Percentiles rank a stretch among this genome's conserved stretches.
Conservation (phyloP, 2,888 invertebrate species). For the Octonoba sinensis region DNA sequence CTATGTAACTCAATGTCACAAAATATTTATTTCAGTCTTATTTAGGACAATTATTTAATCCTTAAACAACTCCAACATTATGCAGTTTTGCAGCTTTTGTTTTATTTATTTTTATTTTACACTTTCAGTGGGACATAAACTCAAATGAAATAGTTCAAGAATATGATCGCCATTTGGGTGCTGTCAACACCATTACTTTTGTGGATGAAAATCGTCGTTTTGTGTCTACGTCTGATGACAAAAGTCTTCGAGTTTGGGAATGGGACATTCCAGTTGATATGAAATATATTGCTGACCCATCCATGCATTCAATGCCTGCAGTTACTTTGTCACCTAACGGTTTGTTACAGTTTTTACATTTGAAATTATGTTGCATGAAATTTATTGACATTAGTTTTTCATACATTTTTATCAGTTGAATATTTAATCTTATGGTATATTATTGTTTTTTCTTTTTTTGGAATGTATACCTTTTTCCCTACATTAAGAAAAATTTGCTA, state of each 20-base stretch:
- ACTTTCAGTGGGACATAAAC: constrained; percentile 89
- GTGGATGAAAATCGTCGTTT: constrained; percentile 98
- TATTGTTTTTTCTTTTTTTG: no score
- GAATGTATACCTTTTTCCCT: neutral
- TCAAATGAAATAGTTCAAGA: constrained; percentile 96
- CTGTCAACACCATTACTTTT: constrained; percentile 98
- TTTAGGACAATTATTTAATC: no score
- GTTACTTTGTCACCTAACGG: constrained; percentile 94
- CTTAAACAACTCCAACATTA: no score
- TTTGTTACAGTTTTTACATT: constrained; percentile 66
- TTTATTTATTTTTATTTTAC: neutral
- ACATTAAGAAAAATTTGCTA: neutral
- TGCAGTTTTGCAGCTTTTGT: neutral
- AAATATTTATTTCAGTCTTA: no score
- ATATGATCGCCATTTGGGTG: constrained; percentile 97
- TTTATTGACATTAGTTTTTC: neutral
- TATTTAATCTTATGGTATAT: neutral
- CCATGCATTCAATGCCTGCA: constrained; percentile 99
- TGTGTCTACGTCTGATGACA: constrained; percentile 99
- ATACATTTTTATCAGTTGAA: neutral
- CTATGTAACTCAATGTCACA: no score
- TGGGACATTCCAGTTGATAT: constrained; percentile 85
- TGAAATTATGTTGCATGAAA: neutral
- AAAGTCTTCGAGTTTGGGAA: constrained; percentile 98
- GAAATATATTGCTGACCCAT: constrained; percentile 99